Evolutionary conservation across 1,140 invertebrate species (phyloP), one percentile per base, ranked within the genome.

Genomic region (Lepidurus apus): DNA sequence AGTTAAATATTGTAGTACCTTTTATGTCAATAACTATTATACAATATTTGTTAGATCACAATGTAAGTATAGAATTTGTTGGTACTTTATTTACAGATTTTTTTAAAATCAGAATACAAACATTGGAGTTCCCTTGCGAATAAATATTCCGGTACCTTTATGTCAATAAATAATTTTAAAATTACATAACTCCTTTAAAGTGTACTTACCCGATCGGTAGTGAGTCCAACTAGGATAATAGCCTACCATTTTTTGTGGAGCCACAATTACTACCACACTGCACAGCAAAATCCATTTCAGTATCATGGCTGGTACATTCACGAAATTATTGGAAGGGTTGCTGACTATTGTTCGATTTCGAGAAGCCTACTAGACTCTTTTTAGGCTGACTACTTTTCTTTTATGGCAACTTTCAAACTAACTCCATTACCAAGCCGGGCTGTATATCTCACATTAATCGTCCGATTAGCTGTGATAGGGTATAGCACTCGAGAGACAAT

Each of bases 201-300:
- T 81, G 5, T n/a, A 10, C 13, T 76, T 79, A 79, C 79, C 79
- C 4, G 79, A 78, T 42, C 82, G 43, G 75, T 82, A 83, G 26
- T 79, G 78, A 5, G 82, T 79, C 82, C 82, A 83, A 24, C 80
- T 81, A 42, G 78, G 75, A 77, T 80, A 83, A 81, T 83, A 83
- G 76, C 82, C 83, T 42, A 82, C 77, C 26, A 74, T 74, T 11
- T 79, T 79, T 34, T 80, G 43, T 24, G 74, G 45, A 44, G 44
- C 45, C 75, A 47, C 75, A 65, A 65, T 44, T 42, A 42, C 73
- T n/a, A 73, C 77, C 73, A 78, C 53, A 43, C 53, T 74, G 21
- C 73, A 10, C 74, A 78, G 21, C 43, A 77, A 43, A 21, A 42
- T 24, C 42, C 45, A 77, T 65, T 45, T 65, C 21, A 77, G 53